Evolutionary conservation across 2,797 vertebrate species (phyloP), one percentile per base, ranked within the genome.

Genomic region (Leontopithecus rosalia): DNA sequence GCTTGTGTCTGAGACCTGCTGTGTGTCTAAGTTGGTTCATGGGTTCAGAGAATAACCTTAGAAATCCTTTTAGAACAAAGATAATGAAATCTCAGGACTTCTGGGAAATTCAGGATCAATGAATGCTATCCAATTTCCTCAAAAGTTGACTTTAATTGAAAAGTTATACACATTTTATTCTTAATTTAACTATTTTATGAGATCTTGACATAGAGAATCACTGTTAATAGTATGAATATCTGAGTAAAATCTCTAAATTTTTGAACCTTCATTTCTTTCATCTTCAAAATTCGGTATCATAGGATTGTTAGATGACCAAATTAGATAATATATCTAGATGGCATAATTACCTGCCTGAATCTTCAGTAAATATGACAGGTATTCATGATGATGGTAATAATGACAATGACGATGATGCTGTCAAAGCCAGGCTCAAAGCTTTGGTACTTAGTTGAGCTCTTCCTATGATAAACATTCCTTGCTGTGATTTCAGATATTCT

Each of bases 1-100:
- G 48, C 72, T 91, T 97, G 30, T 70, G 92, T 90, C 85, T 92
- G 75, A 91, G 55, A 84, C 22, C 26, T 84, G 87, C 76, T 96
- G 61, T 0, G 39, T 84, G 88, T 91, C 46, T 11, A 93, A 91
- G 91, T 90, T 84, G 50, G 46, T 50, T 94, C 24, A 10, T 73
- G 61, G 41, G 43, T 26, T 89, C 79, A 43, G 83, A 86, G n/a
- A 55, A 76, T 55, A 84, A 57, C 33, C 36, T 86, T 57, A 80
- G 76, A 39, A 90, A 48, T 88, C 7, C 41, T 79, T 96, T 26
- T 82, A 93, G 50, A 91, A 83, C 22, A 91, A 82, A 90, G 17
- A 88, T 10, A 73, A 72, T 89, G 36, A 43, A 70, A 83, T 67
- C 11, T 17, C 17, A 88, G 46, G 10, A 3, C 15, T 75, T 33